Evolutionary conservation across 2,888 invertebrate species (phyloP), one percentile per base, ranked within the genome.

Genomic region (Drosophila mercatorum): DNA sequence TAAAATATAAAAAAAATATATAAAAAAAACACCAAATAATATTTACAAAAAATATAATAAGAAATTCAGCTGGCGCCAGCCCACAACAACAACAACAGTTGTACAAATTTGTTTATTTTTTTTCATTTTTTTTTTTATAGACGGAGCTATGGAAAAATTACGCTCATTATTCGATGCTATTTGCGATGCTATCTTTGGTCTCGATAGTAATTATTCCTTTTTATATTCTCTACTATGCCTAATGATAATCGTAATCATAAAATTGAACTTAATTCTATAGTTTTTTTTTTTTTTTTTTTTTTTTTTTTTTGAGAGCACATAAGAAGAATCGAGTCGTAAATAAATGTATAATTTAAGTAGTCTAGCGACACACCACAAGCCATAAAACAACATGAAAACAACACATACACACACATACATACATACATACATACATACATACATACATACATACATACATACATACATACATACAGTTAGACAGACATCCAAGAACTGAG

Each of bases 81-180:
- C 2, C 1, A 53, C 52, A 53, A 52, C 36, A 52, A 4, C 36
- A 5, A 5, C 28, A 28, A 84, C 70, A 86, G 84, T 84, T 83
- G 89, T 81, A 72, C 72, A 81, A 82, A 82, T 84, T 88, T 89
- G 72, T 84, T 84, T 88, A 77, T 82, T 88, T 85, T 87, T 75
- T 67, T 73, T 74, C 63, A 40, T 69, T 72, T 87, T 84, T 85
- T 84, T 84, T 86, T 81, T 89, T 89, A 85, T 89, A 86, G 86
- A 88, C 85, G 85, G 85, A 86, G 76, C 86, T 75, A 86, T 86
- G 89, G 86, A 89, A 89, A 86, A 86, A 86, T 72, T 86, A 89
- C 86, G 86, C 86, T 86, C 86, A 86, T 85, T 86, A 89, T 86
- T 89, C 89, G 86, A 86, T 82, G 89, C 89, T 85, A 89, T 86